Conservation (phyloP, 2,888 invertebrate genomes). For the Tinea pellionella region DNA sequence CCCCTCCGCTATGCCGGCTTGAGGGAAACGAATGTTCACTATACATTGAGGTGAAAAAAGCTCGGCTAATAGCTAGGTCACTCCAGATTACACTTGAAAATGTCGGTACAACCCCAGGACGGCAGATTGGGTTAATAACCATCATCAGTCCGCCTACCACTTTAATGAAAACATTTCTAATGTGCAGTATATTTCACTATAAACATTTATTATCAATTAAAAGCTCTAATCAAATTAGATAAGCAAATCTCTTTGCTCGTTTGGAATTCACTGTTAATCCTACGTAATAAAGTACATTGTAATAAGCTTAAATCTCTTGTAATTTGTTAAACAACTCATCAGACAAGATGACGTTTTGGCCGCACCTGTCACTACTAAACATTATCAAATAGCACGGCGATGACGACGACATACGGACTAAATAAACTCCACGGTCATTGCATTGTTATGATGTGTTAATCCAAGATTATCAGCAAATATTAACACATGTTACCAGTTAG, state of each 20-base stretch:
- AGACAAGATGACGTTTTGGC: conserved; percentile 36
- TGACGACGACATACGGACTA: conserved; percentile 59
- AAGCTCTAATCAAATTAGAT: not conserved
- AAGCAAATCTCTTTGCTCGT: not conserved
- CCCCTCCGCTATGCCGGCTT: too few relatives aligned
- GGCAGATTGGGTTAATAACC: too few relatives aligned
- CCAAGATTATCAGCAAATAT: conserved; percentile 68
- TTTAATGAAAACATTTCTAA: too few relatives aligned
- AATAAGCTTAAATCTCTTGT: conserved; percentile 2
- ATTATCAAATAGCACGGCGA: conserved; percentile 47
- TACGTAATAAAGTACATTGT: not conserved
- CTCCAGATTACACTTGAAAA: too few relatives aligned
- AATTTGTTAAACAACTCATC: not conserved
- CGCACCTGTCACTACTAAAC: conserved; percentile 57
- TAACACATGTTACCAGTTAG: conserved; percentile 69
- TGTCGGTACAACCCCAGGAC: too few relatives aligned
- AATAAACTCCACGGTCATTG: conserved; percentile 65
- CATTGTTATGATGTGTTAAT: conserved; percentile 70
- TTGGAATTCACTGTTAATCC: not conserved
- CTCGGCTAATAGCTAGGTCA: too few relatives aligned
- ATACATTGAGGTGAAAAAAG: too few relatives aligned
- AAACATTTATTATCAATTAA: not conserved
- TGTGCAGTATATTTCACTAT: too few relatives aligned
- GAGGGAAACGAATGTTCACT: too few relatives aligned
- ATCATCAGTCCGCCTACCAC: too few relatives aligned